Evolutionary conservation across 2,113 vertebrate genomes (phyloP), one percentile per base, ranked within the genome.

Genomic region (Antechinus flavipes): DNA sequence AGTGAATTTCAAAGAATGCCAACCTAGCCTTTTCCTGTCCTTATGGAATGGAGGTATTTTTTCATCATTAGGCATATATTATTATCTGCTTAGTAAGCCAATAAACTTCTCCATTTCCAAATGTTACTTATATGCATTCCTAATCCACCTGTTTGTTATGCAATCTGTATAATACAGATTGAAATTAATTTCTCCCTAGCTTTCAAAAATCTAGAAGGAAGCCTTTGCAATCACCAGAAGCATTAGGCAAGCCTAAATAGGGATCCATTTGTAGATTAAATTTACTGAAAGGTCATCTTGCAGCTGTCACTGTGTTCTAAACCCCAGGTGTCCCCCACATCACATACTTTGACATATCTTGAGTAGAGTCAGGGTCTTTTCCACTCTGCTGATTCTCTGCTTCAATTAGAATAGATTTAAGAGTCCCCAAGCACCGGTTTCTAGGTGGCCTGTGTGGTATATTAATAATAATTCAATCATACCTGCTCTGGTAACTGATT

Each of bases 191-290:
- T 98, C 96, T 98, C 97, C 96, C 89, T 97, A 96, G 96, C 97
- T 98, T 98, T 98, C 98, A 95, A 97, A 98, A 99, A 97, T 93
- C 95, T 68, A 96, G 96, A 97, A 98, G 94, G 0, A 94, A 96
- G 95, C 90, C 93, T 98, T 68, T 55, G 94, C 95, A 98, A 93
- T 97, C 98, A 98, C 97, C 99, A 98, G 99, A 99, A 98, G 98
- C 99, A 99, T 99, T 99, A 99, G 98, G 98, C 98, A 97, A 97
- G 97, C 98, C 99, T 99, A 98, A 98, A 98, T 98, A 98, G 96
- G 94, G 98, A 98, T 98, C 98, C 99, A 99, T 99, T 99, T 99
- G 98, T 99, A 99, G 99, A 99, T 99, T 98, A 99, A 99, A 99
- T 99, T 98, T 97, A 12, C 98, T 98, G 97, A 98, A 98, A 98